phyloP scores from a whole-genome alignment of 1,140 invertebrate genomes.

The Lordiphosa collinella region DNA sequence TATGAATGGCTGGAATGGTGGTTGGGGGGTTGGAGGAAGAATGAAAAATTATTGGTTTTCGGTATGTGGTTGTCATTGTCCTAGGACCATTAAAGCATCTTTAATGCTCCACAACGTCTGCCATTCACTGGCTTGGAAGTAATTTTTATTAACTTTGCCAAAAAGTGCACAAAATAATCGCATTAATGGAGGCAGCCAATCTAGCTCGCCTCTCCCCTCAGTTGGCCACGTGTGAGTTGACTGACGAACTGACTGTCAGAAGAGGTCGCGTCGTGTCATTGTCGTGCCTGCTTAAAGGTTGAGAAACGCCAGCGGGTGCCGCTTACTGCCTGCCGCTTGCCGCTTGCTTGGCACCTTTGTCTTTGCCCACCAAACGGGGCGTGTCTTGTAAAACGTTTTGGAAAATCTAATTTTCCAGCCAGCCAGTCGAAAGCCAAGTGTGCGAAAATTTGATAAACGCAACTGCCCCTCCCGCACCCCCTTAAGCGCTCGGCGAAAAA shows the following conservation, averaged over 20 bases:
- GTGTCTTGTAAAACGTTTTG: constrained; percentile 50
- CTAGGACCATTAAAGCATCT: constrained; percentile 68
- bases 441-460: constrained; percentile 77
- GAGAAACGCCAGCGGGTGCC: constrained; percentile 51
- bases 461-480: constrained; percentile 12
- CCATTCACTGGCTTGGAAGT: constrained; percentile 75
- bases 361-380: constrained; percentile 37
- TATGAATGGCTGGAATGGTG: constrained; percentile 1
- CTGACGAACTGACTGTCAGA: constrained; percentile 29
- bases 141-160: constrained; percentile 74
- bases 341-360: constrained; percentile 52
- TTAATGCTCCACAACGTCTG: constrained; percentile 65
- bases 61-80: constrained; percentile 48
- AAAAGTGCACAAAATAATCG: constrained; percentile 78
- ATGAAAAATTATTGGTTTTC: constrained; percentile 54
- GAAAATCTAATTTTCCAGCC: constrained; percentile 65
- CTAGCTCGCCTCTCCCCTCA: constrained; percentile 1
- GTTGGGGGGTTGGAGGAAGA: neutral
- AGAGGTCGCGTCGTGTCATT: constrained; percentile 59
- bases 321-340: constrained; percentile 17
- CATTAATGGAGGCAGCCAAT: constrained; percentile 54
- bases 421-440: constrained; percentile 56
- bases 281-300: constrained; percentile 64
- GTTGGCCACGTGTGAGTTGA: constrained; percentile 57
- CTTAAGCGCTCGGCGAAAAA: constrained; percentile 1